Conservation (phyloP, 2,888 invertebrate species). For the Cheilosia vernalis region DNA sequence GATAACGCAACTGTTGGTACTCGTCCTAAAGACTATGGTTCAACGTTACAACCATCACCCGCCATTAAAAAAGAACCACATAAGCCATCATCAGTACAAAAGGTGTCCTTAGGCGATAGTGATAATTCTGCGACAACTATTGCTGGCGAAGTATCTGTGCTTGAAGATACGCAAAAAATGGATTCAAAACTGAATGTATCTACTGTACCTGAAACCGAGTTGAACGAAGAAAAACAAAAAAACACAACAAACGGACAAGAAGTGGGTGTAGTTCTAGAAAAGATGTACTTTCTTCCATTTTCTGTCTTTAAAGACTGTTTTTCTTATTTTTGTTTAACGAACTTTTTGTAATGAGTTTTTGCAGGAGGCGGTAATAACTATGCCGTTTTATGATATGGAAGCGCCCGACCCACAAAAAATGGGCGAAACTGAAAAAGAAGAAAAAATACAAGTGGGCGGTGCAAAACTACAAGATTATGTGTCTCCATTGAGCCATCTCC, state of each 20-base stretch:
- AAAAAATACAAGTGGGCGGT: slow-evolving; percentile 35
- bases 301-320: slow-evolving; percentile 15
- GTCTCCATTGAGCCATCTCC: slow-evolving; percentile 55
- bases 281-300: slow-evolving; percentile 59
- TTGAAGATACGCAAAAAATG: slow-evolving; percentile 38
- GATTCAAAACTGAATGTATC: slow-evolving; percentile 37
- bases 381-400: slow-evolving; percentile 30
- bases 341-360: slow-evolving; percentile 70
- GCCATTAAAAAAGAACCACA: background rate
- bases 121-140: slow-evolving; percentile 16
- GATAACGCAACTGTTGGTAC: slow-evolving; percentile 1
- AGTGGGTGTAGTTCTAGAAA: slow-evolving; percentile 71
- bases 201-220: slow-evolving; percentile 52
- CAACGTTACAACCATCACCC: slow-evolving; percentile 6
- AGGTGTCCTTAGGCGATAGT: slow-evolving; percentile 31
- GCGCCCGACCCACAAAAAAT: slow-evolving; percentile 1
- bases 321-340: slow-evolving; percentile 29
- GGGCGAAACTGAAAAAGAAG: slow-evolving; percentile 4
- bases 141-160: slow-evolving; percentile 22
- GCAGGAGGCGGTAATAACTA: slow-evolving; percentile 63
- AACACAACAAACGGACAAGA: slow-evolving; percentile 52
- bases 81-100: background rate
- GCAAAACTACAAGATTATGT: slow-evolving; percentile 65
- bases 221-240: slow-evolving; percentile 29
- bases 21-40: slow-evolving; percentile 7